These are phyloP conservation scores for Blera fallax DNA, from an alignment of 2,888 invertebrate genomes.

Conservation along the genomic window DNA sequence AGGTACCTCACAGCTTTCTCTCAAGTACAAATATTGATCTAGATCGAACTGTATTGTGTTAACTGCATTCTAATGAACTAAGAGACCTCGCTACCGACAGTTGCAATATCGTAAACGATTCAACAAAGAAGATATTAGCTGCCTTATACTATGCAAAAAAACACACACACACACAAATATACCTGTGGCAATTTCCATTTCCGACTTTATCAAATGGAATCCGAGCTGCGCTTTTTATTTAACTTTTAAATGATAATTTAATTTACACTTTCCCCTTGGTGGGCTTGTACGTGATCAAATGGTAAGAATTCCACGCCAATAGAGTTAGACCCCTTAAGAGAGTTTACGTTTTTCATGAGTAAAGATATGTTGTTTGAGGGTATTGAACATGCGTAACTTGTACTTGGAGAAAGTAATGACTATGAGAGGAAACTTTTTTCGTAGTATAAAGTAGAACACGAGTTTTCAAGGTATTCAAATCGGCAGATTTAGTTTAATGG, in stretches of 20 bases:
- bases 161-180: neutral
- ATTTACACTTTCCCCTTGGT: constrained; percentile 59
- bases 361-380: constrained; percentile 27
- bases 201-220: constrained; percentile 14
- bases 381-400: constrained; percentile 45
- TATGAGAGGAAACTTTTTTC: constrained; percentile 26
- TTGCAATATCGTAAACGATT: neutral
- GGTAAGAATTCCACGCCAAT: constrained; percentile 38
- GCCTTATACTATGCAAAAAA: constrained; percentile 1
- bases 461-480: neutral
- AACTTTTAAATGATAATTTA: constrained; percentile 58
- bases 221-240: constrained; percentile 26
- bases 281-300: constrained; percentile 55
- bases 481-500: neutral
- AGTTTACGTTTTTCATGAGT: constrained; percentile 30
- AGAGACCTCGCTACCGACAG: constrained; percentile 18
- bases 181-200: constrained; percentile 20
- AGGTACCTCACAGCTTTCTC: constrained; percentile 50
- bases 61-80: constrained; percentile 58
- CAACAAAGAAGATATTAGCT: neutral
- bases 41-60: constrained; percentile 45
- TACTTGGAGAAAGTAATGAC: constrained; percentile 55
- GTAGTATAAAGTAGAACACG: neutral
- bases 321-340: constrained; percentile 39
- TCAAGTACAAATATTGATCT: constrained; percentile 63